Conservation (phyloP, 2,888 invertebrate species). For the Pterostichus madidus region DNA sequence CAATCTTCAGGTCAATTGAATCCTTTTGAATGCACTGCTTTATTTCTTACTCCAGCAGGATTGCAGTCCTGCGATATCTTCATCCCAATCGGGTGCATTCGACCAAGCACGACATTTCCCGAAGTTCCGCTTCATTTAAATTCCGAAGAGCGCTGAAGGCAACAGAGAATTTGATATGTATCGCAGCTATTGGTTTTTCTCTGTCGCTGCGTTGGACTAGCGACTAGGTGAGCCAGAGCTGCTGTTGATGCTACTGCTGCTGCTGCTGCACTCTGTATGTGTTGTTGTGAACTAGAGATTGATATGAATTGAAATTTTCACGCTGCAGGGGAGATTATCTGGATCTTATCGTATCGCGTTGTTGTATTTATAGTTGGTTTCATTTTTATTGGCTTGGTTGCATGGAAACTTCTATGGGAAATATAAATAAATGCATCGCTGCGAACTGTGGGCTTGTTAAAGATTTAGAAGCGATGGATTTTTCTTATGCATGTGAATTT, state of each 20-base stretch:
- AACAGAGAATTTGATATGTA: conserved; percentile 39
- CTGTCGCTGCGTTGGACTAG: not conserved
- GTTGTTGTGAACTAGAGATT: conserved; percentile 5
- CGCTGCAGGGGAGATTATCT: conserved; percentile 3
- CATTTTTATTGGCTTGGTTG: not conserved
- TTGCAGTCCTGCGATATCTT: not conserved
- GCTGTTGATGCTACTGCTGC: not conserved
- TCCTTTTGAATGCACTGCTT: too few relatives aligned
- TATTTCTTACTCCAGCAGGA: not conserved
- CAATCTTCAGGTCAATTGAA: too few relatives aligned
- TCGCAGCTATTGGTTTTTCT: conserved; percentile 34
- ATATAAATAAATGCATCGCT: not conserved
- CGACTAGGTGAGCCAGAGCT: not conserved
- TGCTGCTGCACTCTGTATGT: too few relatives aligned
- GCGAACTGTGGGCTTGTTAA: too few relatives aligned
- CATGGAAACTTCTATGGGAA: not conserved
- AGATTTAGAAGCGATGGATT: too few relatives aligned
- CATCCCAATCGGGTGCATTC: conserved; percentile 15
- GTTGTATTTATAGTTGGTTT: not conserved
- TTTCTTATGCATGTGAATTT: too few relatives aligned
- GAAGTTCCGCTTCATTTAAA: conserved; percentile 31
- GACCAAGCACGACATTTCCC: conserved; percentile 13
- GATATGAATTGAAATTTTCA: conserved; percentile 40
- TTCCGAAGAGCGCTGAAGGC: conserved; percentile 16
- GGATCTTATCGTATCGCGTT: not conserved